Evolutionary conservation across 2,888 invertebrate genomes (phyloP).

Genomic region (Drosophila mettleri): DNA sequence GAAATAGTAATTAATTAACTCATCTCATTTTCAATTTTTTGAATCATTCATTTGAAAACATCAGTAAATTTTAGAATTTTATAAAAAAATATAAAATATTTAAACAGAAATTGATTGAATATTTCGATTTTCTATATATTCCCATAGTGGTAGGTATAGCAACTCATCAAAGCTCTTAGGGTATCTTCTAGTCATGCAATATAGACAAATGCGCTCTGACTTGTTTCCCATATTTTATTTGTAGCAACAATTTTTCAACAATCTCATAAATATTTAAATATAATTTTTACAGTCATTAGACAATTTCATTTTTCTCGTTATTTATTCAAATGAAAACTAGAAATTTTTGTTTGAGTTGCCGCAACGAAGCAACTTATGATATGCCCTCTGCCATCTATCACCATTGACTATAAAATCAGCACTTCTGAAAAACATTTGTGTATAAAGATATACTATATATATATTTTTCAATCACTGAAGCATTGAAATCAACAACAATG

Average conservation of each 20-base stretch:
- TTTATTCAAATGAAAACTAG: constrained; percentile 14
- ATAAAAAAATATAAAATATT: too few relatives aligned
- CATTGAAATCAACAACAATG: background rate
- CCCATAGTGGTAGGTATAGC: too few relatives aligned
- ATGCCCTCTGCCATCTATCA: constrained; percentile 4
- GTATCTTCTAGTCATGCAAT: background rate
- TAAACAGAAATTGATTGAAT: too few relatives aligned
- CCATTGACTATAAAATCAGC: constrained; percentile 10
- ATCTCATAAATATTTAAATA: constrained; percentile 15
- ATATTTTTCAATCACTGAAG: too few relatives aligned
- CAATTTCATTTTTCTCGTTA: constrained; percentile 11
- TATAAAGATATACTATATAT: background rate
- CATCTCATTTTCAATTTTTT: too few relatives aligned
- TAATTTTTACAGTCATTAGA: constrained; percentile 5
- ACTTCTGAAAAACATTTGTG: constrained; percentile 12
- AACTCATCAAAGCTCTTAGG: background rate
- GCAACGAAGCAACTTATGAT: constrained; percentile 3
- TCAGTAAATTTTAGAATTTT: too few relatives aligned
- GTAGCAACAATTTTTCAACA: background rate
- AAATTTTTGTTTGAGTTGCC: background rate
- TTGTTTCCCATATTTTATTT: background rate
- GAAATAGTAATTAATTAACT: too few relatives aligned
- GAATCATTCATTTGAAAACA: too few relatives aligned
- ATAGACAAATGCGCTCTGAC: background rate
- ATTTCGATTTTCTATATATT: too few relatives aligned